A percentile compares a stretch with the other conserved stretches of the same genome.
Conservation (phyloP, 2,888 invertebrate genomes). For the Oscheius sp. region DNA sequence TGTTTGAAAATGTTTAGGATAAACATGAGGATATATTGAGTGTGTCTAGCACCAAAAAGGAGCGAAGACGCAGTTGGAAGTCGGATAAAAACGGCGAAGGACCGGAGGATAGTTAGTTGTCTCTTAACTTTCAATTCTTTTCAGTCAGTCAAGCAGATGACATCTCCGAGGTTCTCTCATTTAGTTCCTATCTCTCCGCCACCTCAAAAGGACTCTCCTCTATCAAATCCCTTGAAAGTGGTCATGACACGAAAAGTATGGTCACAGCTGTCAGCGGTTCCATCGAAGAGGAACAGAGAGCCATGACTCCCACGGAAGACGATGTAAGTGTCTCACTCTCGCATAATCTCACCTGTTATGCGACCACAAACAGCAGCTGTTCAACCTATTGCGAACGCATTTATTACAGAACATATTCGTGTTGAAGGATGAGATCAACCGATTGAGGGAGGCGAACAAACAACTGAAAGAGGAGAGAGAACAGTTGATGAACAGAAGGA, state of each 20-base stretch:
- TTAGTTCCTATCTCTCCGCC: constrained; percentile 66
- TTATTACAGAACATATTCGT: constrained; percentile 3
- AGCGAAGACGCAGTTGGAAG: constrained; percentile 52
- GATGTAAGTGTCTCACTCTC: constrained; percentile 37
- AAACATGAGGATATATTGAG: constrained; percentile 43
- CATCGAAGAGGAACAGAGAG: constrained; percentile 59
- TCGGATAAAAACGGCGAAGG: constrained; percentile 39
- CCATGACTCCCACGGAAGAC: constrained; percentile 64
- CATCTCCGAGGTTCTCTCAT: constrained; percentile 50
- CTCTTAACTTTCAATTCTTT: not conserved
- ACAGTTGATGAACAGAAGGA: not conserved
- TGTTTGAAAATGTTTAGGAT: constrained; percentile 34
- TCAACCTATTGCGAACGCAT: constrained; percentile 10
- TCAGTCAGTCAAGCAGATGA: constrained; percentile 14
- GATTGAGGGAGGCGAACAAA: constrained; percentile 57
- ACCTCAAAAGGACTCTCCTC: constrained; percentile 65
- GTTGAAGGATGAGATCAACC: constrained; percentile 77
- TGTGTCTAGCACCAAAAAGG: constrained; percentile 40
- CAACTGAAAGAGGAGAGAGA: constrained; percentile 50
- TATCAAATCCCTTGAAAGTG: constrained; percentile 64
- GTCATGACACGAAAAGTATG: constrained; percentile 53
- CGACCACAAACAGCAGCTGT: constrained; percentile 16
- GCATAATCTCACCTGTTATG: not conserved
- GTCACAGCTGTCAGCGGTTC: constrained; percentile 54
- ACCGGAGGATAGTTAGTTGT: constrained; percentile 49